Conservation (phyloP, 1,140 invertebrate species). For the Brachionus paranguensis region DNA sequence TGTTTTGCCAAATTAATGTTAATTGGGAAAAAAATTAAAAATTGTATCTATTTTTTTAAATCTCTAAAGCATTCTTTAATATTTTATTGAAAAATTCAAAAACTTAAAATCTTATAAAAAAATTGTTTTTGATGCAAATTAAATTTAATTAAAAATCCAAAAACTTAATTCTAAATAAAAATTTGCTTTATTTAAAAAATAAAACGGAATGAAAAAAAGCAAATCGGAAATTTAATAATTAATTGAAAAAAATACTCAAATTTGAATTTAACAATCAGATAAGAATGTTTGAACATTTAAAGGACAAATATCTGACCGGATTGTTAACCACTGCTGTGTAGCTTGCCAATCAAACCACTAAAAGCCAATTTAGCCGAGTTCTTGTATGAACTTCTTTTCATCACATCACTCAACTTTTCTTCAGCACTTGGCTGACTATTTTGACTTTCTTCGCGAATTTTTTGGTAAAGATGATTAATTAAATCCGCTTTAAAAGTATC, state of each 20-base stretch:
- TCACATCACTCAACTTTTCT: slow-evolving; percentile 50
- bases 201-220: neutral
- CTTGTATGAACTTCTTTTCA: slow-evolving; percentile 13
- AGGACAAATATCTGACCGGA: neutral
- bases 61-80: too few relatives aligned
- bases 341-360: slow-evolving; percentile 1
- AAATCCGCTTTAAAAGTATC: neutral
- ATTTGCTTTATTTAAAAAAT: slow-evolving; percentile 1
- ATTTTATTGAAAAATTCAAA: too few relatives aligned
- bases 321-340: slow-evolving; percentile 11
- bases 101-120: too few relatives aligned
- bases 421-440: slow-evolving; percentile 56
- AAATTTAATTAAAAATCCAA: neutral
- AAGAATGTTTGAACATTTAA: neutral
- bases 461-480: neutral
- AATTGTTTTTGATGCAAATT: neutral
- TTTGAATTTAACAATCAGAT: neutral
- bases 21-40: too few relatives aligned
- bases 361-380: slow-evolving; percentile 25
- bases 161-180: neutral
- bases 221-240: neutral
- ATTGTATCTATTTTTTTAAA: too few relatives aligned
- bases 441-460: neutral
- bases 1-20: too few relatives aligned
- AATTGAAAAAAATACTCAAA: neutral